These are phyloP conservation scores for Eupithecia subumbrata DNA, from an alignment of 2,888 invertebrate species.

Conservation along the genomic window DNA sequence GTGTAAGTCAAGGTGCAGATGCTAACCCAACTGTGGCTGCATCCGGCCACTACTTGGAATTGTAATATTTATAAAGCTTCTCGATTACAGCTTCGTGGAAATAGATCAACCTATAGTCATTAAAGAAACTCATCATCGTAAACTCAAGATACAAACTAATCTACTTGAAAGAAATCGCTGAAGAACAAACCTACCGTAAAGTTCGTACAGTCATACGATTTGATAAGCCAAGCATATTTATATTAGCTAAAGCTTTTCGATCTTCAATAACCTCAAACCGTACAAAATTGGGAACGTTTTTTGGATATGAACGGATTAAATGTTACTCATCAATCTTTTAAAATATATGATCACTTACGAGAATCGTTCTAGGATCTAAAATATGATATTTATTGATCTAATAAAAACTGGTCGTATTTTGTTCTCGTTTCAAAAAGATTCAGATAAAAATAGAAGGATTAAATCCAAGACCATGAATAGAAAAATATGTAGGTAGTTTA, in stretches of 20 bases:
- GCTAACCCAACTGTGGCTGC: conserved; percentile 76
- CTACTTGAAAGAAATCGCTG: background rate
- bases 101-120: conserved; percentile 46
- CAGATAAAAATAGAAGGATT: background rate
- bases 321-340: conserved; percentile 53
- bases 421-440: conserved; percentile 11
- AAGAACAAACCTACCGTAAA: background rate
- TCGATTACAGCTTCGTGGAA: conserved; percentile 68
- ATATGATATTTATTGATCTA: conserved; percentile 57
- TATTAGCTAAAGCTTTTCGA: background rate
- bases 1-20: conserved; percentile 83
- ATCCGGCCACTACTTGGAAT: conserved; percentile 80
- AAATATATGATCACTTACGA: conserved; percentile 61
- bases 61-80: conserved; percentile 78
- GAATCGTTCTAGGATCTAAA: conserved; percentile 54
- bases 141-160: background rate
- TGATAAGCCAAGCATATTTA: background rate
- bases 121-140: background rate
- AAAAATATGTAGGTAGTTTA: background rate
- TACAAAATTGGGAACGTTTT: background rate
- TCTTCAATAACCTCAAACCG: background rate
- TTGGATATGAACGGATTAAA: conserved; percentile 15
- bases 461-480: background rate
- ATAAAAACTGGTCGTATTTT: conserved; percentile 60
- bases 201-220: background rate